Evolutionary conservation across 2,888 invertebrate species (phyloP), one percentile per base, ranked within the genome.

Genomic region (Xanthorhoe spadicearia): DNA sequence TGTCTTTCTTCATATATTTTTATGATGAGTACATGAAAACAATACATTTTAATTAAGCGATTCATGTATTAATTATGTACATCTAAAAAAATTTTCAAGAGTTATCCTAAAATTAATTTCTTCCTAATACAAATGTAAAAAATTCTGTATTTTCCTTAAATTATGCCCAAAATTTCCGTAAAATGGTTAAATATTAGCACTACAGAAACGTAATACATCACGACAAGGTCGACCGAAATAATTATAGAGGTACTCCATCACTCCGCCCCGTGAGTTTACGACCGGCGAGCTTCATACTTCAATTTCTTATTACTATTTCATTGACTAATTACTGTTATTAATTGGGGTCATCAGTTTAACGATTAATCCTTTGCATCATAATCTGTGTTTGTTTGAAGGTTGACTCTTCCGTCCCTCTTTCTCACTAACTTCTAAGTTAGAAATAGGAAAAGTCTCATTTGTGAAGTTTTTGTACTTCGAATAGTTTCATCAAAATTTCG

Each of bases 141-240:
- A 23, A 23, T 3, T 23, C 1, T 23, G 4, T 23, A 23, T 23
- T 3, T n/a, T n/a, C 13, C 8, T 43, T 1, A n/a, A 43, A 43
- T 43, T 43, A 13, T 10, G 43, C n/a, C 10, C 3, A 43, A 43
- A 17, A 17, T n/a, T 50, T n/a, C 23, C 15, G 10, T n/a, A 38
- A 43, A 59, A 38, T 19, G 23, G n/a, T 0, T 17, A 43, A 51
- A 59, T 19, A 51, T 38, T 23, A 53, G 48, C 46, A 43, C 53
- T 15, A 35, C 13, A 58, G 63, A 67, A 70, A 68, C 62, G 54
- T 69, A 63, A 66, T 64, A 66, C 52, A 62, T 67, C 61, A 64
- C 53, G 65, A 35, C 72, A 65, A 69, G 70, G 72, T 61, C 71
- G 64, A 56, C 32, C 61, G 49, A 62, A 71, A 68, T 73, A 65